Evolutionary conservation across 2,113 vertebrate genomes (phyloP), one percentile per base, ranked within the genome.

Genomic region (Hippopotamus amphibius): DNA sequence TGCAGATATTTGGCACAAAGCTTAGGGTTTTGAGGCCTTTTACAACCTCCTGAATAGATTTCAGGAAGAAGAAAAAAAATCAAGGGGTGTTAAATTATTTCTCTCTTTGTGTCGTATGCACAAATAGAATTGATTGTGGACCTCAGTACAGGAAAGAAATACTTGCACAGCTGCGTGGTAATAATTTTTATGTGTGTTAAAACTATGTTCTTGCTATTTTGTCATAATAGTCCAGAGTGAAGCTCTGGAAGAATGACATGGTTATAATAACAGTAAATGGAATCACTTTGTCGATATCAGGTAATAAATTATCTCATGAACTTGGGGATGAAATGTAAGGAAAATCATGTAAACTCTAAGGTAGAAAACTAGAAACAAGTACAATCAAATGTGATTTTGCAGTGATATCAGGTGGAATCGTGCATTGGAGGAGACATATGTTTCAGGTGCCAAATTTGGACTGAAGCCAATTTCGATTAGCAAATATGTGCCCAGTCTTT

Each of bases 191-290:
- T 96, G 96, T 96, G 77, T 93, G 95, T 95, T 93, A 96, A 97
- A 95, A 97, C 98, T 97, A 97, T 84, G 90, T 97, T 94, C 96
- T 95, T 90, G 87, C 89, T 95, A 88, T 96, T 98, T 97, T 97
- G 93, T 97, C 90, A 88, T 97, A 97, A 96, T 97, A 93, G 95
- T 98, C 97, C 33, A 93, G 65, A 86, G 95, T 89, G 95, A 95
- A 98, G 93, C 93, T 98, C 97, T 98, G 96, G 93, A 98, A 95
- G 97, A 96, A 33, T 97, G 95, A 92, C 97, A 98, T 85, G 95
- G 97, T 61, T 98, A 82, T 97, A 97, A 97, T 96, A 97, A 92
- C 76, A 98, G 96, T 83, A 90, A 95, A 97, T 87, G 87, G 93
- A 98, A 96, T 97, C 88, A 53, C n/a, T 61, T 83, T 59, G 76